Evolutionary conservation across 2,888 invertebrate genomes (phyloP), one percentile per base, ranked within the genome.

Genomic region (Halocaridina rubra): DNA sequence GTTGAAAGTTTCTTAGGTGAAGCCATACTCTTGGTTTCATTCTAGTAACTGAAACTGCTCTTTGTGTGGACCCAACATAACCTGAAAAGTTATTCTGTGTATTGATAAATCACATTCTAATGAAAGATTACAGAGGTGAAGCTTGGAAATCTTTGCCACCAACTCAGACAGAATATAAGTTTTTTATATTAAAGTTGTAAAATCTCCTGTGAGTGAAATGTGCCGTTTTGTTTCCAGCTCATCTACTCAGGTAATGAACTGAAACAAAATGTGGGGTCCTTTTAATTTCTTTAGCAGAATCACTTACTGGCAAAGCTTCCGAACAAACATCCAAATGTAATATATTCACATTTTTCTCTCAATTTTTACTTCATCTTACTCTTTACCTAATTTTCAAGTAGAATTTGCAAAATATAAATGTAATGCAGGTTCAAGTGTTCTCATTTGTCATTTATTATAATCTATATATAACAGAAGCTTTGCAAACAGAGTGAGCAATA

Each of bases 241-340:
- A 80, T 59, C 16, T 27, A 59, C 57, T 24, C 57, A 32, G 64
- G 39, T 33, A 61, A 33, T 81, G 80, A 81, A 81, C 72, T 74
- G 59, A 64, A 59, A 72, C 61, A 46, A 81, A 72, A 72, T 33
- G 74, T 81, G 80, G 74, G 80, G 80, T 33, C 64, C 53, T 61
- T 74, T 81, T 19, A 46, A 29, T 81, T 64, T 79, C 30, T 19
- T 39, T 81, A 39, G 67, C 32, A 33, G 64, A 64, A 81, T 81
- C 80, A 81, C 80, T 61, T 74, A 39, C 61, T 74, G 61, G 74
- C 80, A 81, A 81, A 81, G 80, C 64, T 80, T 81, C 80, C 46
- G 29, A 57, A 53, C n/a, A n/a, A 16, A 53, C 10, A 10, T 10
- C 16, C 3, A n/a, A 3, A 53, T 53, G 53, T 3, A 53, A 13